These are phyloP conservation scores for Tricholaema leucomelas DNA, from an alignment of 2,113 vertebrate species.

Conservation along the genomic window DNA sequence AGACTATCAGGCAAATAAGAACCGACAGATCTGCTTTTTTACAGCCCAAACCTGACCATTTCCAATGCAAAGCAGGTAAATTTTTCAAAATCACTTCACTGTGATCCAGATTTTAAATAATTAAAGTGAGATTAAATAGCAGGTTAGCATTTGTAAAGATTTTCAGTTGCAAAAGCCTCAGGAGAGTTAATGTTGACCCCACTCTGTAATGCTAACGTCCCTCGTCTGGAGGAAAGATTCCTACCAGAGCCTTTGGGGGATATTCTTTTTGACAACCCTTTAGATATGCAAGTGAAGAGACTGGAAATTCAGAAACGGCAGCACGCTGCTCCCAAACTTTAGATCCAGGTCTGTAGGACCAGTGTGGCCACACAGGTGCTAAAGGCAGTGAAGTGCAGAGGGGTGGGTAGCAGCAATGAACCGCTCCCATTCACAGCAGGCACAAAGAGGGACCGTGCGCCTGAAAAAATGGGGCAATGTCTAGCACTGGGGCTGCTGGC, in stretches of 20 bases:
- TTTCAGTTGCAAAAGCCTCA: not conserved
- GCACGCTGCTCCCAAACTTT: not conserved
- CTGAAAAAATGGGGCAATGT: not conserved
- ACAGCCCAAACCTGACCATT: not conserved
- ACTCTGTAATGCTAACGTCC: not conserved
- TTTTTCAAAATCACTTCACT: not conserved
- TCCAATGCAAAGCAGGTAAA: not conserved
- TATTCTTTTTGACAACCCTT: not conserved
- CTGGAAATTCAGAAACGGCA: not conserved
- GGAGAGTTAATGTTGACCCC: not conserved
- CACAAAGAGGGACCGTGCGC: rapidly evolving
- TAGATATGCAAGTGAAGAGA: not conserved
- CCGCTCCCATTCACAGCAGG: not conserved
- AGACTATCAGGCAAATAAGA: not conserved
- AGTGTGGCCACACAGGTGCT: not conserved
- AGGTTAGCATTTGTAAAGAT: not conserved
- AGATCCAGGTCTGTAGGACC: not conserved
- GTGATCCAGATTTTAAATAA: not conserved
- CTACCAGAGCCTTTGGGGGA: not conserved
- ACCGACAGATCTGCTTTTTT: not conserved
- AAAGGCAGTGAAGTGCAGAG: not conserved
- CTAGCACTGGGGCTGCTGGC: not conserved
- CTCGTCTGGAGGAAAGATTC: not conserved
- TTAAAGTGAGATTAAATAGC: not conserved
- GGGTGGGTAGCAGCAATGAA: not conserved